A percentile compares a stretch with the other conserved stretches of the same genome.
Evolutionary conservation across 2,797 vertebrate genomes (phyloP).

Genomic region (Moxostoma hubbsi): DNA sequence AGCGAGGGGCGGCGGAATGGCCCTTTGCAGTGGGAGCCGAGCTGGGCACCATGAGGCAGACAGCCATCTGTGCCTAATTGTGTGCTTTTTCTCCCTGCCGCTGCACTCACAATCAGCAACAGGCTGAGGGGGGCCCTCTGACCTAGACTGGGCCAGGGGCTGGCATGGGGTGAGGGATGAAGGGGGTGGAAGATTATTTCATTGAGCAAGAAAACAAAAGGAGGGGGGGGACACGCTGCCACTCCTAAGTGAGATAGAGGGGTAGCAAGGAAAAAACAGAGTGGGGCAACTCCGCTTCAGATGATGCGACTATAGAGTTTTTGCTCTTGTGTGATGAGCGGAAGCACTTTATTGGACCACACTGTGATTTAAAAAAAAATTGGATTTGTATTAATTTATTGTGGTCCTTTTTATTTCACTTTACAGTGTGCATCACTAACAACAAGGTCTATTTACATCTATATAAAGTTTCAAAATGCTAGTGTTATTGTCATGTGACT

Average conservation of each 20-base stretch:
- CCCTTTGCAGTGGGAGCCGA: conserved; percentile 46
- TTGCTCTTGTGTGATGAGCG: conserved; percentile 14
- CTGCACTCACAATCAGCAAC: conserved; percentile 84
- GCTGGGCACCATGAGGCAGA: conserved; percentile 77
- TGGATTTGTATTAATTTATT: too few species aligned
- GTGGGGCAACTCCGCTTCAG: conserved; percentile 72
- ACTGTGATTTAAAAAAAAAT: too few species aligned
- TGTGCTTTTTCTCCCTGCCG: conserved; percentile 75
- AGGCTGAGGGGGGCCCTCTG: conserved; percentile 82
- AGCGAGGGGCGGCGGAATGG: conserved; percentile 45
- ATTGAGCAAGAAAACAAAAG: conserved; percentile 86
- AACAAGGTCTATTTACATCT: too few species aligned
- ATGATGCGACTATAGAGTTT: conserved; percentile 48
- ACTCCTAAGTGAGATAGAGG: conserved; percentile 47
- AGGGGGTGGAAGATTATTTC: conserved; percentile 80
- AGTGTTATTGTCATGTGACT: too few species aligned
- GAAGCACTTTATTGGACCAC: background rate
- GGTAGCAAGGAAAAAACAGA: conserved; percentile 62
- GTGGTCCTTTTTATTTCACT: too few species aligned
- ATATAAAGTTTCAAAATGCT: too few species aligned
- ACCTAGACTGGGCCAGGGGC: conserved; percentile 80
- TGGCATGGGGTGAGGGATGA: conserved; percentile 73
- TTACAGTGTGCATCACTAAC: too few species aligned
- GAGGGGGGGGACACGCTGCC: conserved; percentile 64
- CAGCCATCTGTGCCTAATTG: conserved; percentile 86